Conservation (phyloP, 1,140 invertebrate species). For the Leptinotarsa defecta region DNA sequence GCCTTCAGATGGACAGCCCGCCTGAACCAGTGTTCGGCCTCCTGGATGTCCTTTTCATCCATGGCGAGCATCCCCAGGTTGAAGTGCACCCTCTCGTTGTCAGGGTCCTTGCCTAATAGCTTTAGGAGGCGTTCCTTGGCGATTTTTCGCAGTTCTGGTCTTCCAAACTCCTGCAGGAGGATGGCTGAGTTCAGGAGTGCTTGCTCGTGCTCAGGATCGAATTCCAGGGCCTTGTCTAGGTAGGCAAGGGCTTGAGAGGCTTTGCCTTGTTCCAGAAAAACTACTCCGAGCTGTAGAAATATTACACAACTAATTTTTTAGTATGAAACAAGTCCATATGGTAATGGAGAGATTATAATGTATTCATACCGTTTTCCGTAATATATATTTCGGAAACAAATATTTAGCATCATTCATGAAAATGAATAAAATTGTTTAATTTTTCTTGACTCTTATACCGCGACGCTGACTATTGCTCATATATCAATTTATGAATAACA, state of each 20-base stretch:
- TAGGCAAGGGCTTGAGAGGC: slow-evolving; percentile 87
- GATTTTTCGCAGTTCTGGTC: slow-evolving; percentile 76
- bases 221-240: slow-evolving; percentile 89
- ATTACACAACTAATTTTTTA: neutral
- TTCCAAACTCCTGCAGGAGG: slow-evolving; percentile 85
- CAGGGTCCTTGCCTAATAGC: slow-evolving; percentile 76
- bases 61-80: slow-evolving; percentile 92
- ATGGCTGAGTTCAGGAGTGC: slow-evolving; percentile 95
- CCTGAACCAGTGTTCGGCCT: slow-evolving; percentile 88
- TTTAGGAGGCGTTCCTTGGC: slow-evolving; percentile 80
- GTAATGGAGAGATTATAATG: no score
- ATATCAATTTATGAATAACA: no score
- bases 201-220: slow-evolving; percentile 94
- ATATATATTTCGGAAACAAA: no score
- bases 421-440: no score
- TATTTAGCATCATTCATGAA: no score
- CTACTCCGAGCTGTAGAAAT: slow-evolving; percentile 81
- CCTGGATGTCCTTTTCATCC: slow-evolving; percentile 87
- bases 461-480: no score
- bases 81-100: slow-evolving; percentile 89
- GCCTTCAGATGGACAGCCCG: slow-evolving; percentile 82
- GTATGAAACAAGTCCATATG: no score
- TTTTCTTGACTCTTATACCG: no score
- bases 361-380: neutral
- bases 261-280: slow-evolving; percentile 90